Evolutionary conservation across 2,113 vertebrate genomes (phyloP).

Genomic region (Lophius piscatorius): DNA sequence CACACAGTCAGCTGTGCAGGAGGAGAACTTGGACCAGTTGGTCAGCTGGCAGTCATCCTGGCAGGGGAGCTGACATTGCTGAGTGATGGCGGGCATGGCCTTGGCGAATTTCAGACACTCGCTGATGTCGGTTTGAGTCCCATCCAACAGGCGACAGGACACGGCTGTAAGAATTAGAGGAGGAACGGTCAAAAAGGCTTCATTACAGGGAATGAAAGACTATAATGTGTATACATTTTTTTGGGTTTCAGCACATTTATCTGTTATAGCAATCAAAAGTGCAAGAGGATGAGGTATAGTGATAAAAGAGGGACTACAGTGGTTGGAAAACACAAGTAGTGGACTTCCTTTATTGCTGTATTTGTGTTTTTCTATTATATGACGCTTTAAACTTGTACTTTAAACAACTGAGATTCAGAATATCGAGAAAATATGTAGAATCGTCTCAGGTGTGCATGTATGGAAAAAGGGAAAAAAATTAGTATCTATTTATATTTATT

Average conservation of each 20-base stretch:
- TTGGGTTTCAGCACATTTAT: conserved; percentile 12
- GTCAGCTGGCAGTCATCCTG: conserved; percentile 97
- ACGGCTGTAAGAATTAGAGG: conserved; percentile 82
- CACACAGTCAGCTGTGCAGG: conserved; percentile 94
- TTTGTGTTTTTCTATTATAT: too few species aligned
- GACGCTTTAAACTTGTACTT: too few species aligned
- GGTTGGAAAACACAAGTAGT: not conserved
- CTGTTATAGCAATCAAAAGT: too few species aligned
- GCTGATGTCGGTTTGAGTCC: conserved; percentile 85
- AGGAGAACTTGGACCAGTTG: conserved; percentile 96
- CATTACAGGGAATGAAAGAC: conserved; percentile 7
- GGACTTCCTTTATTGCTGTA: too few species aligned
- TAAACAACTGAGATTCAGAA: too few species aligned
- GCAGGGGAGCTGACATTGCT: conserved; percentile 93
- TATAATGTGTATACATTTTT: conserved; percentile 9
- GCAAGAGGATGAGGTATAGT: not conserved
- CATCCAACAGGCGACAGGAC: conserved; percentile 94
- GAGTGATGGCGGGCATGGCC: conserved; percentile 88
- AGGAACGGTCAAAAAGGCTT: conserved; percentile 1
- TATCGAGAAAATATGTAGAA: too few species aligned
- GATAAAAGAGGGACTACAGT: not conserved
- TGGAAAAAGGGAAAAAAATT: too few species aligned
- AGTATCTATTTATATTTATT: too few species aligned
- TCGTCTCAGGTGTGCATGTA: too few species aligned
- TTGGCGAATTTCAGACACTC: conserved; percentile 88